Percentiles rank a stretch among this genome's conserved stretches.
Evolutionary conservation across 2,888 invertebrate species (phyloP).

Genomic region (Pollenia griseotomentosa): DNA sequence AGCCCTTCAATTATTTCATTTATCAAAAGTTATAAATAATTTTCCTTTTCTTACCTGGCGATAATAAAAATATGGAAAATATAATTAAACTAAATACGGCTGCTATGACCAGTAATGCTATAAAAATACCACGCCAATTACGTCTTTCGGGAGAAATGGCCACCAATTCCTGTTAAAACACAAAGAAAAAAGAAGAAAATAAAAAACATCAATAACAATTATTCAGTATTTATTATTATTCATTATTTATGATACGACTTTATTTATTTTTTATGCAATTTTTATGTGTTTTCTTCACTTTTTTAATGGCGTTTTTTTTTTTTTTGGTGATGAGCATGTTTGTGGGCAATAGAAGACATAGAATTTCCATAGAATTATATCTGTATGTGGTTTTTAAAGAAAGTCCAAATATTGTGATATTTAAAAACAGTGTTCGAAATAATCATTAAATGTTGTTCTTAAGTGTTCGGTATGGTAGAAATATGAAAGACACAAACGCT

Average conservation of each 20-base stretch:
- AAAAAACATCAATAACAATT: constrained; percentile 33
- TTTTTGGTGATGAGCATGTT: constrained; percentile 19
- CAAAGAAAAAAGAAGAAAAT: neutral
- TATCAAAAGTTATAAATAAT: constrained; percentile 8
- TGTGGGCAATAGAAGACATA: constrained; percentile 30
- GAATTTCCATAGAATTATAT: neutral
- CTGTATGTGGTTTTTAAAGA: no score
- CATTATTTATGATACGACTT: constrained; percentile 12
- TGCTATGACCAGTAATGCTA: constrained; percentile 95
- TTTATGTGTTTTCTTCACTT: neutral
- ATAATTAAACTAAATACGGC: constrained; percentile 95
- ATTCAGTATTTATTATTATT: constrained; percentile 37
- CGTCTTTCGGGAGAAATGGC: constrained; percentile 93
- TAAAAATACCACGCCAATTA: constrained; percentile 97
- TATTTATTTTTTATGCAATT: constrained; percentile 1
- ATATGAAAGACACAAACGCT: no score
- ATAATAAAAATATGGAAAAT: constrained; percentile 95
- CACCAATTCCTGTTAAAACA: constrained; percentile 91
- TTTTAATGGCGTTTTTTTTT: neutral
- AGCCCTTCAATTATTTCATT: neutral
- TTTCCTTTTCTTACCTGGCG: constrained; percentile 86
- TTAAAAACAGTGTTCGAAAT: no score
- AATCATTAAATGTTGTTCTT: no score
- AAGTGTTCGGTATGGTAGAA: no score
- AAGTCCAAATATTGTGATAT: no score